Conservation (phyloP, 1,140 invertebrate species). For the Drosophila nigromelanica region DNA sequence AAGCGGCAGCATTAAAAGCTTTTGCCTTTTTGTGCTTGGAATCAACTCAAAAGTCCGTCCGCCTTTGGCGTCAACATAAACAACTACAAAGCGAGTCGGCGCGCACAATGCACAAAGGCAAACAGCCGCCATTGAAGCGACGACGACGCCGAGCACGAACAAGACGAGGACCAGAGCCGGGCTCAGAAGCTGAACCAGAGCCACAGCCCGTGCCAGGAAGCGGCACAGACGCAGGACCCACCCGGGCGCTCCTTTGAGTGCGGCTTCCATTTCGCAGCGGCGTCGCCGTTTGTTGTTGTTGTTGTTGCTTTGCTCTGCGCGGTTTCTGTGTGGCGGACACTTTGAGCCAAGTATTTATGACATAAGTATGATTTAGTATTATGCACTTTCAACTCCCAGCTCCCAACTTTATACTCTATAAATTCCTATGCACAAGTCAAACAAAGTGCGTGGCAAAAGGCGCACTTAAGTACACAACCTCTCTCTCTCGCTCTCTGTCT, state of each 20-base stretch:
- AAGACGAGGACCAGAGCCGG: neutral
- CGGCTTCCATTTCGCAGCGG: conserved; percentile 59
- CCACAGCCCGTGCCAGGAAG: neutral
- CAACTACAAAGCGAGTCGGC: conserved; percentile 33
- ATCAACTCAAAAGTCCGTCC: neutral
- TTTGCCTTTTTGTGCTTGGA: conserved; percentile 16
- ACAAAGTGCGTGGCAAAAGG: conserved; percentile 62
- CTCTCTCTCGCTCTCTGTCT: neutral
- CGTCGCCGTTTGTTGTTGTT: conserved; percentile 52
- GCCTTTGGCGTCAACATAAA: conserved; percentile 48
- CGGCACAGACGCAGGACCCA: neutral
- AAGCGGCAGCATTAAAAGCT: conserved; percentile 45
- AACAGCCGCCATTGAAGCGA: conserved; percentile 43
- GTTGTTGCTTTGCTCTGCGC: conserved; percentile 33
- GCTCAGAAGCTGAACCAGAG: neutral
- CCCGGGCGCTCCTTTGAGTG: conserved; percentile 53
- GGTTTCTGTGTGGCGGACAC: conserved; percentile 24
- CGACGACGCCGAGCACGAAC: conserved; percentile 9
- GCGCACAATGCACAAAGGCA: conserved; percentile 48
- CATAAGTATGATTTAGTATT: conserved; percentile 73
- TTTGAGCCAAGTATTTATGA: conserved; percentile 49
- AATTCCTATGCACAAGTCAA: conserved; percentile 35
- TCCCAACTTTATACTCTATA: conserved; percentile 1
- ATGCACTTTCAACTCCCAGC: conserved; percentile 54
- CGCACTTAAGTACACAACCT: conserved; percentile 42